phyloP scores from a whole-genome alignment of 2,113 vertebrate genomes.

The Pangasianodon hypophthalmus region DNA sequence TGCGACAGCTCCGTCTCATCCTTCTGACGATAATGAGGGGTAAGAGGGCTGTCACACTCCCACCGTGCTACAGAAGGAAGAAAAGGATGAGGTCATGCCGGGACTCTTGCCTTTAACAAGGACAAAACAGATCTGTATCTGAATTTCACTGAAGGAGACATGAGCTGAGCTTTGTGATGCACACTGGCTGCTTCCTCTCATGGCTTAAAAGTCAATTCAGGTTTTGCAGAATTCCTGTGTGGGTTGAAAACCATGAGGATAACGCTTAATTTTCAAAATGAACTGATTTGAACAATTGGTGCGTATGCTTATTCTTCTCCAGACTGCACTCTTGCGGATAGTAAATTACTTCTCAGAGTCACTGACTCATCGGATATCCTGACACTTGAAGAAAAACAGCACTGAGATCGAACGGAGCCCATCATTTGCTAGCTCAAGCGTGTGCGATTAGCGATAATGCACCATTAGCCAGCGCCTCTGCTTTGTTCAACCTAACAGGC shows the following conservation, averaged over 20 bases:
- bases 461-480: neutral
- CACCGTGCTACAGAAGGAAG: conserved; percentile 18
- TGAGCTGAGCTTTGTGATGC: neutral
- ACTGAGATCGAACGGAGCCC: conserved; percentile 21
- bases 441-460: conserved; percentile 40
- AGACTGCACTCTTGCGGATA: neutral
- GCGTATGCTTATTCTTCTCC: neutral
- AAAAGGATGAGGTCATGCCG: conserved; percentile 22
- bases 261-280: neutral
- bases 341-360: conserved; percentile 6
- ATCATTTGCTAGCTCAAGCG: conserved; percentile 32
- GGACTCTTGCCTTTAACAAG: conserved; percentile 50
- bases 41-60: conserved; percentile 34
- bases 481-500: conserved; percentile 28
- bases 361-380: neutral
- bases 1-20: conserved; percentile 38
- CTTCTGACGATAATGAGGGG: conserved; percentile 51
- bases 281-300: neutral
- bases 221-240: neutral
- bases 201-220: neutral
- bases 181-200: neutral
- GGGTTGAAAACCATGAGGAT: neutral
- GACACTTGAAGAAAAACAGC: conserved; percentile 27
- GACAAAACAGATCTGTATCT: neutral
- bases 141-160: neutral